phyloP scores from a whole-genome alignment of 2,113 vertebrate species.

The Vicugna pacos region DNA sequence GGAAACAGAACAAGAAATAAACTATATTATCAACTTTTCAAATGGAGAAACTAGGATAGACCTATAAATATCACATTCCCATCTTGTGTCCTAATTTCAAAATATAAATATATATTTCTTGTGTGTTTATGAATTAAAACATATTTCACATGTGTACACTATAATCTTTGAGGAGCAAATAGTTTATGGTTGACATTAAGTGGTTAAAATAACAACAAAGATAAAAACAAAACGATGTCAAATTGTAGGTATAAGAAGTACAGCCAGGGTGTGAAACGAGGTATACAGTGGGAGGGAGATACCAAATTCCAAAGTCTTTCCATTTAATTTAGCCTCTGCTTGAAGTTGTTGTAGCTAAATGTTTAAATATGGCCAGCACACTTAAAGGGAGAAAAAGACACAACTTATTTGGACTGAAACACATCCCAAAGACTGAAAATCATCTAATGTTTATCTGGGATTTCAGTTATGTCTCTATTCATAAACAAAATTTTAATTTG shows the following conservation, averaged over 20 bases:
- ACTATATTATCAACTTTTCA: not conserved
- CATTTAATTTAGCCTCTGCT: constrained; percentile 42
- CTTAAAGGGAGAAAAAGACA: constrained; percentile 9
- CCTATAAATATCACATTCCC: not conserved
- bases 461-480: not conserved
- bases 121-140: constrained; percentile 3
- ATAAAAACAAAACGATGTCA: not conserved
- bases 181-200: not conserved
- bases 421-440: not conserved
- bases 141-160: not conserved
- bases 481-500: not conserved
- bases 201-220: not conserved
- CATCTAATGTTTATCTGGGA: not conserved
- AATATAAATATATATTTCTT: not conserved
- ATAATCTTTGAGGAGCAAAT: constrained; percentile 32
- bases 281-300: not conserved
- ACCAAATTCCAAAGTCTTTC: not conserved
- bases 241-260: not conserved
- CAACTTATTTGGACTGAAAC: not conserved
- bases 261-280: constrained; percentile 21
- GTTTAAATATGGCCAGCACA: constrained; percentile 41
- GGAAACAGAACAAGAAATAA: not conserved
- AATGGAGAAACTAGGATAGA: not conserved
- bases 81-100: constrained; percentile 25
- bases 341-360: constrained; percentile 24